phyloP scores from a whole-genome alignment of 2,113 vertebrate species.

The Mobula hypostoma region DNA sequence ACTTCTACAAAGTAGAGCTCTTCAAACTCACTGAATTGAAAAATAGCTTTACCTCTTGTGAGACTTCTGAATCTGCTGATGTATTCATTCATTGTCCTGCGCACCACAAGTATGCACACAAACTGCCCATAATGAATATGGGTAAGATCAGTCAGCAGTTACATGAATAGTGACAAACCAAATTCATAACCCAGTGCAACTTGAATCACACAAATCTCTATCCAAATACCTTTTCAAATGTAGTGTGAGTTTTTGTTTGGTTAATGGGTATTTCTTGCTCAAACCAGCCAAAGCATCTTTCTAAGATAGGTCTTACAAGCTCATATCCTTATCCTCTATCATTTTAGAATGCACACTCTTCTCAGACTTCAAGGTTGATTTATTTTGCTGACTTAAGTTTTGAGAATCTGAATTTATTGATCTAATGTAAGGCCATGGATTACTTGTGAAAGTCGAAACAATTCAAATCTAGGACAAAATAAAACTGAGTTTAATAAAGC shows the following conservation, averaged over 20 bases:
- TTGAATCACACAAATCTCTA: not conserved
- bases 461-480: not conserved
- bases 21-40: constrained; percentile 15
- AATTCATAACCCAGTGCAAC: constrained; percentile 9
- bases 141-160: not conserved
- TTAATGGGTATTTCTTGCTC: constrained; percentile 10
- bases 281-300: not conserved
- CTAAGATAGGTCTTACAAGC: not conserved
- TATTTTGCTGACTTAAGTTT: not conserved
- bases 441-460: not conserved
- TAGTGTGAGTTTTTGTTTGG: not conserved
- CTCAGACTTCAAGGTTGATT: not conserved
- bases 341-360: not conserved
- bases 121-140: not conserved
- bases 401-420: not conserved
- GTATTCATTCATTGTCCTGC: not conserved
- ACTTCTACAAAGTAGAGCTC: not conserved
- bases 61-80: not conserved
- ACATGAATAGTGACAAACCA: constrained; percentile 16
- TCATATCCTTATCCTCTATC: not conserved
- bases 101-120: not conserved
- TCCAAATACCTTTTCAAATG: not conserved
- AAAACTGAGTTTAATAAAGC: not conserved
- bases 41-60: not conserved
- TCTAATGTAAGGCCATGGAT: not conserved